Conservation (phyloP, 2,888 invertebrate genomes). For the Orchesellides sinensis region DNA sequence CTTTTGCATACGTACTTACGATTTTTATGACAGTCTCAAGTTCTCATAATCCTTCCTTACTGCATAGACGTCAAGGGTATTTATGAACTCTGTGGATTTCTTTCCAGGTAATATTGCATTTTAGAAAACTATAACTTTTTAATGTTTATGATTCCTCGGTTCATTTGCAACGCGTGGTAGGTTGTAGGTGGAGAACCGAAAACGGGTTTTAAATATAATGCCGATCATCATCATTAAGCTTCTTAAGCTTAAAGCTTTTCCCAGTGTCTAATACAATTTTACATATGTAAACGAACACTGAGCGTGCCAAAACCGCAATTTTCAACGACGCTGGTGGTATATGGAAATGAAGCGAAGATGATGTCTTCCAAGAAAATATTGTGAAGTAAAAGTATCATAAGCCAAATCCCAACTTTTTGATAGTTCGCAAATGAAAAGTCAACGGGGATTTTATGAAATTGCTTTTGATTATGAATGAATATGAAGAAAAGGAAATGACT, state of each 20-base stretch:
- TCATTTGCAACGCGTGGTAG: too few relatives aligned
- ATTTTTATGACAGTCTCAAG: conserved; percentile 10
- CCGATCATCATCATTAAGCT: neutral
- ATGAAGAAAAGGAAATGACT: conserved; percentile 30
- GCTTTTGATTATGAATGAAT: neutral
- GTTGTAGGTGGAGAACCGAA: too few relatives aligned
- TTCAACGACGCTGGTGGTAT: too few relatives aligned
- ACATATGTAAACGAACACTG: too few relatives aligned
- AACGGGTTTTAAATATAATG: too few relatives aligned
- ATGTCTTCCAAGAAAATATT: neutral
- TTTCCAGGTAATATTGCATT: neutral
- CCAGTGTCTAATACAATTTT: too few relatives aligned
- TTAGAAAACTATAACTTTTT: neutral
- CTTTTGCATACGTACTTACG: conserved; percentile 39
- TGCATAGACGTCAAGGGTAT: too few relatives aligned
- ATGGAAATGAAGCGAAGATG: too few relatives aligned
- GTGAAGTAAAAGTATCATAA: conserved; percentile 4
- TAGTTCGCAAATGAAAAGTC: neutral
- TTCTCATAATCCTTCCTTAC: neutral
- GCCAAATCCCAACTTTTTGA: conserved; percentile 2
- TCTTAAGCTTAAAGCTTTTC: neutral
- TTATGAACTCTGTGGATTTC: neutral
- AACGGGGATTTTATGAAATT: neutral
- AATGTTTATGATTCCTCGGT: too few relatives aligned
- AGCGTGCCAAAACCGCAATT: too few relatives aligned